A percentile compares a stretch with the other conserved stretches of the same genome.
These are phyloP conservation scores for Neodontobutis hainanensis DNA, from an alignment of 2,113 vertebrate genomes.

Conservation along the genomic window DNA sequence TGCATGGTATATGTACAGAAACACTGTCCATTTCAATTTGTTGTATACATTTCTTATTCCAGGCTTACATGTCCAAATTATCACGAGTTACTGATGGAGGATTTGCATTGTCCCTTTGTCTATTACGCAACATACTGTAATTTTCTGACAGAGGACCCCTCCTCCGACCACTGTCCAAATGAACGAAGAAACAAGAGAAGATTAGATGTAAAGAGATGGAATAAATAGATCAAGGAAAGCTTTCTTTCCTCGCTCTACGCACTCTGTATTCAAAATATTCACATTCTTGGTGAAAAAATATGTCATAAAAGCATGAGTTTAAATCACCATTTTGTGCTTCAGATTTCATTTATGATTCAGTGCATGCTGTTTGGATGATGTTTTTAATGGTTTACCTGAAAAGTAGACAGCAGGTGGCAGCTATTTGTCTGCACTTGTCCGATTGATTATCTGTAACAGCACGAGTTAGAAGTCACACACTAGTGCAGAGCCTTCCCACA, in stretches of 20 bases:
- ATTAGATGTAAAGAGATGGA: not conserved
- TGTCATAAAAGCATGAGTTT: not conserved
- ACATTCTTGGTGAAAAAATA: not conserved
- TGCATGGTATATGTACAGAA: not conserved
- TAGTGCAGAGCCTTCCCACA: constrained; percentile 5
- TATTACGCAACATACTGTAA: not conserved
- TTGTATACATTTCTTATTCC: not conserved
- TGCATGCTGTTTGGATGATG: constrained; percentile 8
- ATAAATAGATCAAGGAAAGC: not conserved
- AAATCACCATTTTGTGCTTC: not conserved
- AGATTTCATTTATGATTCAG: not conserved
- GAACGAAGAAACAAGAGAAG: not conserved
- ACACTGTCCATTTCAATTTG: not conserved
- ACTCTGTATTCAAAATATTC: not conserved
- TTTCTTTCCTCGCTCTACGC: not conserved
- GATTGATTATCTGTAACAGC: constrained; percentile 22
- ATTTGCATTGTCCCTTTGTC: not conserved
- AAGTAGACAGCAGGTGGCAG: constrained; percentile 1
- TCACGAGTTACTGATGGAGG: not conserved
- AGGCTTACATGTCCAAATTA: not conserved
- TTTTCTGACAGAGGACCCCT: not conserved
- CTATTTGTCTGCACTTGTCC: constrained; percentile 4
- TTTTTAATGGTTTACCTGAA: constrained; percentile 22
- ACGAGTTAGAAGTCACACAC: constrained; percentile 6
- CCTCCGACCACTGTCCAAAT: not conserved